Conservation (phyloP, 1,140 invertebrate genomes). For the Drosophila mayri region DNA sequence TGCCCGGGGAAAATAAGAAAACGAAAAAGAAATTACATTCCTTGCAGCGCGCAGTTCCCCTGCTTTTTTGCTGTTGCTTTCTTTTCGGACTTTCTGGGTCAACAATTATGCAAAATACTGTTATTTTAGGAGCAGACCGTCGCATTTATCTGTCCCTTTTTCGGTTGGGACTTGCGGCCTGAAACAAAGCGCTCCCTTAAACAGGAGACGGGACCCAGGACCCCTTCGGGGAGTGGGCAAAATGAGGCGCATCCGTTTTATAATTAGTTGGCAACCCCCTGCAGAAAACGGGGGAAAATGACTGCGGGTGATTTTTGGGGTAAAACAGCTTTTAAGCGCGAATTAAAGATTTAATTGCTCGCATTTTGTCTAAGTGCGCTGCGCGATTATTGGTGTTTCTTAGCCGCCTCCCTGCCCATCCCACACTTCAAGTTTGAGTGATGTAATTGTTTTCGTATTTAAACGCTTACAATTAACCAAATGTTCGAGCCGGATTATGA, state of each 20-base stretch:
- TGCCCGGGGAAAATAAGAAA: slow-evolving; percentile 23
- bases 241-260: slow-evolving; percentile 73
- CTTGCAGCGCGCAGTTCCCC: slow-evolving; percentile 34
- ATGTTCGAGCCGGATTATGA: slow-evolving; percentile 14
- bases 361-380: slow-evolving; percentile 69
- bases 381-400: slow-evolving; percentile 56
- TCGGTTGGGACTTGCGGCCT: slow-evolving; percentile 50
- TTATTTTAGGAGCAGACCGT: slow-evolving; percentile 75
- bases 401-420: background rate
- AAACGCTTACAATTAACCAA: slow-evolving; percentile 38
- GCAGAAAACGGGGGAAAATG: slow-evolving; percentile 21
- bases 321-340: slow-evolving; percentile 68
- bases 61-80: slow-evolving; percentile 62
- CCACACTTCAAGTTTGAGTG: slow-evolving; percentile 54
- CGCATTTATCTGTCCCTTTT: slow-evolving; percentile 77
- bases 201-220: background rate
- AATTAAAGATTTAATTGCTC: slow-evolving; percentile 80
- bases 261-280: slow-evolving; percentile 69
- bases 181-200: slow-evolving; percentile 54
- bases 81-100: slow-evolving; percentile 74
- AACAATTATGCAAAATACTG: slow-evolving; percentile 84
- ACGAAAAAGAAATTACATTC: slow-evolving; percentile 70
- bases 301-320: slow-evolving; percentile 11
- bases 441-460: slow-evolving; percentile 76
- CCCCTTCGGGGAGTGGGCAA: slow-evolving; percentile 10